Conservation (phyloP, 1,140 invertebrate species). For the Fopius arisanus region DNA sequence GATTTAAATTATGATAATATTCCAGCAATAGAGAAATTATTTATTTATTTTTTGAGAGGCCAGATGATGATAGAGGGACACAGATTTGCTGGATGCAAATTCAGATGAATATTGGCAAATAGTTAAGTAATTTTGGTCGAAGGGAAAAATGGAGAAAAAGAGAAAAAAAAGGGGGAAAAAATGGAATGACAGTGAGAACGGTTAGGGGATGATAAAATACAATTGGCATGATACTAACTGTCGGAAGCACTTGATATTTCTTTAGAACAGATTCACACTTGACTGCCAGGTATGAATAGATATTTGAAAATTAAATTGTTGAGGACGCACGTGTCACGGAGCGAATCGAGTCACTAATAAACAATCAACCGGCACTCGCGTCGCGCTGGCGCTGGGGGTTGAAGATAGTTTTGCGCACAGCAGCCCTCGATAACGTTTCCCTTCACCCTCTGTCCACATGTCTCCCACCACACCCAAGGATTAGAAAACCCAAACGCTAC, state of each 20-base stretch:
- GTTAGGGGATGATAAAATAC: too few species aligned
- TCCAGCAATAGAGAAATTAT: too few species aligned
- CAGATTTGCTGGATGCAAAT: too few species aligned
- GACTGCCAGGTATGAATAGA: neutral
- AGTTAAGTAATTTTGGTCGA: too few species aligned
- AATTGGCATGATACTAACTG: too few species aligned
- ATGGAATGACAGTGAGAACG: too few species aligned
- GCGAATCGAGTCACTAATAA: slow-evolving; percentile 54
- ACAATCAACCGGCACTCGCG: slow-evolving; percentile 35
- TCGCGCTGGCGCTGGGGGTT: slow-evolving; percentile 34
- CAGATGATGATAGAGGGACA: too few species aligned
- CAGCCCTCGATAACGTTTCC: slow-evolving; percentile 35
- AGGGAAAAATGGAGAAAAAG: too few species aligned
- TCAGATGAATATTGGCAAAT: too few species aligned
- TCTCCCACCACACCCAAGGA: slow-evolving; percentile 56
- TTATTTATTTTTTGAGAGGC: too few species aligned
- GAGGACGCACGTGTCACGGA: slow-evolving; percentile 55
- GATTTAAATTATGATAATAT: too few species aligned
- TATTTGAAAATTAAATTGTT: neutral
- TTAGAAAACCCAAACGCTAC: slow-evolving; percentile 58
- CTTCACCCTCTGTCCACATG: slow-evolving; percentile 39
- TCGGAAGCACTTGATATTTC: slow-evolving; percentile 16
- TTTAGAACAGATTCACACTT: slow-evolving; percentile 4
- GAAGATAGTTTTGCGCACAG: slow-evolving; percentile 31
- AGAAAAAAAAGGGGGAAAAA: too few species aligned